phyloP scores from a whole-genome alignment of 2,888 invertebrate species.

The Agonopterix alstromeriana region DNA sequence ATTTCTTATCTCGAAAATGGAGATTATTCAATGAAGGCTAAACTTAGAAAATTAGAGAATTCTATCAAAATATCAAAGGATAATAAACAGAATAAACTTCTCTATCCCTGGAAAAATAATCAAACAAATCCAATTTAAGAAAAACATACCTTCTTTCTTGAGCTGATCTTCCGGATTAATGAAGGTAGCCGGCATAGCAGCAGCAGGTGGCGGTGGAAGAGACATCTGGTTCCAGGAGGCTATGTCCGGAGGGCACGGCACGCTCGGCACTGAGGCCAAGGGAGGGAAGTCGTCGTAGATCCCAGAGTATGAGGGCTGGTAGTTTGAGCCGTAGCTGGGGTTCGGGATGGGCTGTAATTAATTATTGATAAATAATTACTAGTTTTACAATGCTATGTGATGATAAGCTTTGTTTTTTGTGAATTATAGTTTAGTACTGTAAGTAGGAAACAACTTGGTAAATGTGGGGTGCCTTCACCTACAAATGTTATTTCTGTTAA shows the following conservation, averaged over 20 bases:
- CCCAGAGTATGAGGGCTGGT: constrained; percentile 47
- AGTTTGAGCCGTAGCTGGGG: constrained; percentile 31
- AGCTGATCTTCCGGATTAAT: constrained; percentile 63
- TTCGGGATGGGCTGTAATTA: constrained; percentile 20
- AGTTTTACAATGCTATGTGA: too few species aligned
- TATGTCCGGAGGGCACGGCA: constrained; percentile 41
- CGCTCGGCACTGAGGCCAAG: constrained; percentile 22
- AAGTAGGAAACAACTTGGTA: too few species aligned
- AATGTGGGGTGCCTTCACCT: too few species aligned
- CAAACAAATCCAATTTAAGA: background rate
- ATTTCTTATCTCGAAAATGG: too few species aligned
- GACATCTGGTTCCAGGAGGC: constrained; percentile 63
- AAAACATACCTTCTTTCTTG: constrained; percentile 66
- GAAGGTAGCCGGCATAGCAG: constrained; percentile 28
- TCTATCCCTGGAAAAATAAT: background rate
- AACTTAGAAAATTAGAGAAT: too few species aligned
- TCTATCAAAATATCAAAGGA: too few species aligned
- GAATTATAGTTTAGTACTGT: too few species aligned
- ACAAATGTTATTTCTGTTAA: too few species aligned
- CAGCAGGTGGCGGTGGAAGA: constrained; percentile 40
- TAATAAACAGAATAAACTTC: too few species aligned
- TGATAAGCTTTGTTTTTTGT: too few species aligned
- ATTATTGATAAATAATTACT: too few species aligned
- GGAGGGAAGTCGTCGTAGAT: constrained; percentile 62
- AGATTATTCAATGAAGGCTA: too few species aligned